phyloP scores from a whole-genome alignment of 2,888 invertebrate genomes.

The Drosophila atripex region DNA sequence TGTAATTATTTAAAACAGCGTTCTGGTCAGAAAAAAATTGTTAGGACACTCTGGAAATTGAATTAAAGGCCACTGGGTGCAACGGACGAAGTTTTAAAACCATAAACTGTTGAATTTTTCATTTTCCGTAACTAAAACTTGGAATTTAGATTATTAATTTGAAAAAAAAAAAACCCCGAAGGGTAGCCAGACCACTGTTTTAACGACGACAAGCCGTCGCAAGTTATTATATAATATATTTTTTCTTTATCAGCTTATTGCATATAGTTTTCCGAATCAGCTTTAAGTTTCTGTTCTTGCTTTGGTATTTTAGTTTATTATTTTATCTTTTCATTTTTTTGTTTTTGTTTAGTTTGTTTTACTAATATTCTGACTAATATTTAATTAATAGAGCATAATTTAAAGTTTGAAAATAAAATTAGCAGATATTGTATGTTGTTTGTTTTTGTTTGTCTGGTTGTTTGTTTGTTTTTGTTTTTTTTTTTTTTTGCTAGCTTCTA shows the following conservation, averaged over 20 bases:
- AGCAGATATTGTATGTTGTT: slow-evolving; percentile 69
- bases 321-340: background rate
- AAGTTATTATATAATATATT: slow-evolving; percentile 6
- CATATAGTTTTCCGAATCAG: slow-evolving; percentile 14
- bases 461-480: slow-evolving; percentile 43
- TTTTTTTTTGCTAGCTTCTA: slow-evolving; percentile 67
- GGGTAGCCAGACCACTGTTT: slow-evolving; percentile 26
- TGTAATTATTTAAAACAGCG: slow-evolving; percentile 23
- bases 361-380: slow-evolving; percentile 73
- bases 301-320: slow-evolving; percentile 36
- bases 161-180: background rate
- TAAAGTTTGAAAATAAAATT: slow-evolving; percentile 73
- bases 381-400: slow-evolving; percentile 72
- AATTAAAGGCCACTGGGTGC: slow-evolving; percentile 1
- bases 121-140: background rate
- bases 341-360: slow-evolving; percentile 45
- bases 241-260: slow-evolving; percentile 11
- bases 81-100: background rate
- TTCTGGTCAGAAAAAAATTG: slow-evolving; percentile 6
- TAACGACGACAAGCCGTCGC: slow-evolving; percentile 30
- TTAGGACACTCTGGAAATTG: background rate
- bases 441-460: slow-evolving; percentile 49
- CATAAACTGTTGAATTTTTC: background rate
- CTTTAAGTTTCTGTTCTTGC: slow-evolving; percentile 35
- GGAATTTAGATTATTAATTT: background rate